These are phyloP conservation scores for Microctenopoma lineatum DNA, from an alignment of 2,797 vertebrate species.

Conservation along the genomic window DNA sequence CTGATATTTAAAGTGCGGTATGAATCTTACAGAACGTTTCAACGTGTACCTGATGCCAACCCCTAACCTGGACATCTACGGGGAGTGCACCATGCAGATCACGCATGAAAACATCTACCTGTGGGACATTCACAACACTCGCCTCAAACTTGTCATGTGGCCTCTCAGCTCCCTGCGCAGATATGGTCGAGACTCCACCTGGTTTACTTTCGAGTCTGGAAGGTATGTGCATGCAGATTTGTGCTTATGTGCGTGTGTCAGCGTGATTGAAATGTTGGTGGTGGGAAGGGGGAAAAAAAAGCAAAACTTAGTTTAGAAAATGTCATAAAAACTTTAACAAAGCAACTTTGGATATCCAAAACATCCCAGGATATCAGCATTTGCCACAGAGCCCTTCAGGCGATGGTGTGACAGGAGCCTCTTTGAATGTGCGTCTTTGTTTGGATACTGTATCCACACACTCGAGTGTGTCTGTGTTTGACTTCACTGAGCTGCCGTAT, in stretches of 20 bases:
- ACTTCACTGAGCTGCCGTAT: conserved; percentile 41
- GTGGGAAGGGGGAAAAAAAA: conserved; percentile 11
- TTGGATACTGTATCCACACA: conserved; percentile 35
- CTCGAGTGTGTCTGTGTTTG: conserved; percentile 22
- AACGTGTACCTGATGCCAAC: conserved; percentile 99
- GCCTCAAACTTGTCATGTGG: conserved; percentile 99
- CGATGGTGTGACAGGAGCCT: conserved; percentile 59
- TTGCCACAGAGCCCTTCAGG: conserved; percentile 66
- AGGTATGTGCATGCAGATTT: conserved; percentile 77
- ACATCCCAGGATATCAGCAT: conserved; percentile 65
- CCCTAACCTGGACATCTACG: conserved; percentile 98
- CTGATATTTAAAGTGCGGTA: conserved; percentile 12
- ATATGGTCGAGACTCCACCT: conserved; percentile 96
- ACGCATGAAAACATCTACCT: conserved; percentile 99
- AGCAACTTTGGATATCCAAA: conserved; percentile 47
- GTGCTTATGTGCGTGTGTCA: not conserved
- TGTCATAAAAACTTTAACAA: conserved; percentile 60
- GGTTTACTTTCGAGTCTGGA: conserved; percentile 99
- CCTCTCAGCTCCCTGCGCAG: conserved; percentile 95
- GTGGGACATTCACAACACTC: conserved; percentile 98
- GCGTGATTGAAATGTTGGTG: conserved; percentile 39
- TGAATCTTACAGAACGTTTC: conserved; percentile 89
- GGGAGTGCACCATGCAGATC: conserved; percentile 99
- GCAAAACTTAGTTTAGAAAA: conserved; percentile 34
- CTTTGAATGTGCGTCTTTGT: conserved; percentile 51